Base-by-base conservation (phyloP, 2,888 invertebrate genomes). In the Cerceris ruficornis region DNA sequence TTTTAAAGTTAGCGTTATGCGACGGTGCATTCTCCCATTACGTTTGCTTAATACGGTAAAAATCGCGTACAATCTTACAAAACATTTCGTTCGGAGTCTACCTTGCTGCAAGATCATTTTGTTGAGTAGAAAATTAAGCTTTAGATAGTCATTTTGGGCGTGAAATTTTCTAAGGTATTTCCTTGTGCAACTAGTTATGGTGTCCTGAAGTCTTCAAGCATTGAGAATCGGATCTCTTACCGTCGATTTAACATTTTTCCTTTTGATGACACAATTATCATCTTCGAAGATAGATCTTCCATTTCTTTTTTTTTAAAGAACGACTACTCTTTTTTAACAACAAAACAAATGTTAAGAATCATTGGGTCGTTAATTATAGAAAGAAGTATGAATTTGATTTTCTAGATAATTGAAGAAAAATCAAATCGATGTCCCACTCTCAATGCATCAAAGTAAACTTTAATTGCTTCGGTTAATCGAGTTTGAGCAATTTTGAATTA, bases 1-100 rank as follows among this genome's bases (percentile, higher is more conserved):
- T 78, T 80, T 75, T 83, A 80, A 76, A 75, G 68, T 81, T 55
- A 81, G 73, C 74, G 77, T 82, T 82, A 83, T 74, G 76, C 83
- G 65, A 80, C 72, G 66, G 72, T 80, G 74, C 77, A 85, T 72
- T 76, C 69, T 76, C 75, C 74, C 70, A 54, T 74, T 74, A 64
- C 46, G 15, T 71, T 60, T 60, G 28, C 28, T 28, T 28, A 28
- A 39, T 52, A 57, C 11, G n/a, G 39, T 72, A 69, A 55, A 80
- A 83, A 77, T 39, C 13, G 41, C 52, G 41, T 70, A 72, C 15
- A 50, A 13, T 42, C 68, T 71, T 77, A 73, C 57, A 58, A 69
- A 67, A 73, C 64, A 60, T 28, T 73, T 66, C 42, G 52, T 62
- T 49, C 54, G 41, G 69, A 77, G 46, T 28, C 52, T 68, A 71